Base-by-base conservation (phyloP, 30 jellyfish, hydroid and myxozoan species). In the Rhopilema esculentum region DNA sequence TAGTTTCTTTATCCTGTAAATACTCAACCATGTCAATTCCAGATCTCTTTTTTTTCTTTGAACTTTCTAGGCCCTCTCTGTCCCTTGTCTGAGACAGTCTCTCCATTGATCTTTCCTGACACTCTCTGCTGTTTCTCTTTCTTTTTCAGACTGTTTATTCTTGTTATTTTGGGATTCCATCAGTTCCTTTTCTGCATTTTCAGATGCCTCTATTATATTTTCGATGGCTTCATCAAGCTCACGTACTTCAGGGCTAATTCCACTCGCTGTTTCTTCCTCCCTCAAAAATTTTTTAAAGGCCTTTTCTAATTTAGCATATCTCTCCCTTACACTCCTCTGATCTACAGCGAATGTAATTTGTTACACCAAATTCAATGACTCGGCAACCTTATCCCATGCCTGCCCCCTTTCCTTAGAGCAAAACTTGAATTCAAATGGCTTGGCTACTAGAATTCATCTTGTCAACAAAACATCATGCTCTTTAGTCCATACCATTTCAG, bases 301-400 rank as follows among this genome's bases (percentile, higher is more conserved):
- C 22, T 75, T 62, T 28, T 16, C 16, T 9, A 75, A 67, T 16
- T 0, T 0, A 9, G 18, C 69, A 48, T 29, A 74, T 15, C 49
- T 25, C 71, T 74, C 71, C 84, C 70, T 32, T 32, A 30, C 65
- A 15, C 49, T n/a, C 49, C 71, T 49, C 27, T 75, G 70, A 67
- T 49, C 63, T 32, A 27, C 50, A 19, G 25, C 50, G 31, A 75
- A 75, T 8, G n/a, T 17, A 16, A 69, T 69, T 22, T 24, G 23
- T 51, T 86, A 48, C 49, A 71, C 51, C n/a, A 26, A 8, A 73
- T 82, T 79, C 22, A 88, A 28, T 22, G 33, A 16, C 82, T 88
- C 91, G 16, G 89, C 82, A 27, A 66, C n/a, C 25, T 1, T 57
- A 49, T 78, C 72, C 97, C 93, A 88, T 26, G 49, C 27, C 28